Evolutionary conservation across 2,797 vertebrate genomes (phyloP).

Genomic region (Helostoma temminkii): DNA sequence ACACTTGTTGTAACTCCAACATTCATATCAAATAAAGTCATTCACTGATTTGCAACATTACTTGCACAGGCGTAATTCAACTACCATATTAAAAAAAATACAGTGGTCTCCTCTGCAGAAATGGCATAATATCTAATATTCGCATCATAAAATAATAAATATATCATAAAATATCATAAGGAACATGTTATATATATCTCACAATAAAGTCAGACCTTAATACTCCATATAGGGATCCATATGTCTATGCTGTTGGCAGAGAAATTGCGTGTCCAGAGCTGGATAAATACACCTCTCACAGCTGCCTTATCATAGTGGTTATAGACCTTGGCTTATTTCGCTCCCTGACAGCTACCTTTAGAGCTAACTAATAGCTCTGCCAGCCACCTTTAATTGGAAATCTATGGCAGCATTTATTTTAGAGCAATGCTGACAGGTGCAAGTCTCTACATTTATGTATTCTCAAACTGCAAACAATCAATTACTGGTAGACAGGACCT

Average conservation of each 20-base stretch:
- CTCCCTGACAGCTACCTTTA: slow-evolving; percentile 81
- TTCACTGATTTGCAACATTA: neutral
- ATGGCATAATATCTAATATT: neutral
- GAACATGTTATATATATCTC: slow-evolving; percentile 6
- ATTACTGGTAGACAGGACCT: slow-evolving; percentile 64
- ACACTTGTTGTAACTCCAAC: neutral
- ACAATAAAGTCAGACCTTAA: neutral
- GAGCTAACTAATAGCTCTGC: slow-evolving; percentile 80
- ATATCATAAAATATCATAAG: too few species aligned
- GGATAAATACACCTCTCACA: slow-evolving; percentile 73
- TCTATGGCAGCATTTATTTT: slow-evolving; percentile 85
- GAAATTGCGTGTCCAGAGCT: slow-evolving; percentile 46
- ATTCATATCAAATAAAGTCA: neutral
- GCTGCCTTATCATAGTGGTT: slow-evolving; percentile 69
- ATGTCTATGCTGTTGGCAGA: slow-evolving; percentile 19
- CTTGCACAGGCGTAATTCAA: neutral
- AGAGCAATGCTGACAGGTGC: slow-evolving; percentile 75
- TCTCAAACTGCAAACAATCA: slow-evolving; percentile 78
- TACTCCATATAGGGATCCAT: slow-evolving; percentile 4
- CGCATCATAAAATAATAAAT: too few species aligned
- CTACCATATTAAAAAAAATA: neutral
- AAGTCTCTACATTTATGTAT: slow-evolving; percentile 78
- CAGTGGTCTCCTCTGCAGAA: neutral
- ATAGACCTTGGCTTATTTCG: slow-evolving; percentile 66
- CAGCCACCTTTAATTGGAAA: slow-evolving; percentile 85